Base-by-base conservation (phyloP, 2,113 vertebrate genomes). In the Craseonycteris thonglongyai region DNA sequence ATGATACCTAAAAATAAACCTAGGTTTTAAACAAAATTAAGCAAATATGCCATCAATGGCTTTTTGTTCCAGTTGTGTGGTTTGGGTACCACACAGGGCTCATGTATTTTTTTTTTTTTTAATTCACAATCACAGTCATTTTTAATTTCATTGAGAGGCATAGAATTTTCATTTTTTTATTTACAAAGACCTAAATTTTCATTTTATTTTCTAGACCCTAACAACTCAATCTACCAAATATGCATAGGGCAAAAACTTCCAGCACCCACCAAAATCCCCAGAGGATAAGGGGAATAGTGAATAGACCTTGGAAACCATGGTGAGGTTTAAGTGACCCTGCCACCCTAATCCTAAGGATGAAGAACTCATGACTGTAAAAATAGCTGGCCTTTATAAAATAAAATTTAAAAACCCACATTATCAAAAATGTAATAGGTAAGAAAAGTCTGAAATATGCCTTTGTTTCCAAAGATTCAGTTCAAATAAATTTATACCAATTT, bases 71-170 rank as follows among this genome's bases (percentile, higher is more conserved):
- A 58, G 21, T 30, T 66, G 78, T 88, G 14, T 51, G 75, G 28
- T 76, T 71, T 79, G 49, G 14, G 33, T 61, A 91, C 13, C 30
- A 54, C 5, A 22, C 3, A 51, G 35, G n/a, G 13, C 56, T 58
- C 81, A 0, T 47, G 8, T 56, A 81, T 87, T 95, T 91, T 95
- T 97, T 89, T 35, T n/a, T n/a, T n/a, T n/a, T n/a, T n/a, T n/a
- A n/a, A 93, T 40, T 91, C n/a, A 91, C 47, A 69, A 35, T 42
- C 26, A 88, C 1, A 84, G 45, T 35, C 59, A 22, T 61, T 88
- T 91, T 54, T 49, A 79, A 84, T 93, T 84, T 30, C 15, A 65
- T 19, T 83, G 10, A 79, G 35, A 69, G 49, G 59, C 40, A 85
- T 3, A 84, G 28, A 88, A 42, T 28, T 74, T 90, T 65, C 12